A percentile compares a stretch with the other conserved stretches of the same genome.
These are phyloP conservation scores for Amphiura filiformis DNA, from an alignment of 35 echinoderm and acorn worm species.

Conservation along the genomic window DNA sequence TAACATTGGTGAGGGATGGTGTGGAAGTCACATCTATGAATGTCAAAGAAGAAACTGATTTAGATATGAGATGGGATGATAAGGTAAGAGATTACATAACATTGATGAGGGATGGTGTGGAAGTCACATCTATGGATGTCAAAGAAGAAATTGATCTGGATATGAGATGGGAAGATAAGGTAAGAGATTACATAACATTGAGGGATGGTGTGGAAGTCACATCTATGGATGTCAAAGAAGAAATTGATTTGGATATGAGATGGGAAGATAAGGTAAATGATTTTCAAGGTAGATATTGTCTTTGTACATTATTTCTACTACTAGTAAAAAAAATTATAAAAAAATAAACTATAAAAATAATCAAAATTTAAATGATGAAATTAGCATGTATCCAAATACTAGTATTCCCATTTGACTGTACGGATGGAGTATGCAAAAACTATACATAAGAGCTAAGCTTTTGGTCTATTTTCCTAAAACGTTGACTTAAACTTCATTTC, in stretches of 20 bases:
- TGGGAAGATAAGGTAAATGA: slow-evolving; percentile 87
- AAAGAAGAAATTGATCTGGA: slow-evolving; percentile 69
- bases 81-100: slow-evolving; percentile 69
- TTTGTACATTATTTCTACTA: too few relatives aligned
- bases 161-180: slow-evolving; percentile 72
- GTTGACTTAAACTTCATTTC: too few relatives aligned
- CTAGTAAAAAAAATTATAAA: neutral
- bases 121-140: slow-evolving; percentile 79
- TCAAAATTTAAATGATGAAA: too few relatives aligned
- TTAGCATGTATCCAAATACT: too few relatives aligned
- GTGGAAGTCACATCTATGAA: slow-evolving; percentile 81
- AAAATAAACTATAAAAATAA: neutral
- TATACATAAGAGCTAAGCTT: too few relatives aligned
- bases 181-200: slow-evolving; percentile 71
- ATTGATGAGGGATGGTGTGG: slow-evolving; percentile 54
- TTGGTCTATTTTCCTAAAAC: too few relatives aligned
- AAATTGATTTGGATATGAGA: slow-evolving; percentile 49
- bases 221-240: slow-evolving; percentile 82
- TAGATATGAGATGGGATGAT: slow-evolving; percentile 49
- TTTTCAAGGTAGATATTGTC: too few relatives aligned
- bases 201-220: slow-evolving; percentile 62
- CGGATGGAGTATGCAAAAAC: too few relatives aligned
- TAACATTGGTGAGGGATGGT: slow-evolving; percentile 52
- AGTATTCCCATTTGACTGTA: too few relatives aligned
- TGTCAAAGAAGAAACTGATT: slow-evolving; percentile 64